Percentiles rank a stretch among this genome's conserved stretches.
Evolutionary conservation across 2,888 invertebrate species (phyloP).

Genomic region (Drosophila neoperkinsi): DNA sequence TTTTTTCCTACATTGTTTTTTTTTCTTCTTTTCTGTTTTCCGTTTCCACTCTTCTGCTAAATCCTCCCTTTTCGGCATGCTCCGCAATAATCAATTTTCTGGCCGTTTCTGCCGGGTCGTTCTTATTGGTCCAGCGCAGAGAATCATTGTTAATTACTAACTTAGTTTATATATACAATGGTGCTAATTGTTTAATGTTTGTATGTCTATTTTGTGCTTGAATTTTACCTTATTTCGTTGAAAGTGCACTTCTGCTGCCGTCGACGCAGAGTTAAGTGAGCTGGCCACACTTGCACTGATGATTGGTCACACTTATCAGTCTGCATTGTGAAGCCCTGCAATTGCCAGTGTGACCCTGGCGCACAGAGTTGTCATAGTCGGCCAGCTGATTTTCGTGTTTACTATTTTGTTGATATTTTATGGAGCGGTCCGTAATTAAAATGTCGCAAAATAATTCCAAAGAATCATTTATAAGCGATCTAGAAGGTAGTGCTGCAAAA

Average conservation of each 20-base stretch:
- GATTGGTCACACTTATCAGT: conserved; percentile 19
- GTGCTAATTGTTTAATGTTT: conserved; percentile 58
- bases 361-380: conserved; percentile 15
- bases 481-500: background rate
- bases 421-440: conserved; percentile 10
- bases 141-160: conserved; percentile 18
- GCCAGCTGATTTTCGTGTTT: conserved; percentile 46
- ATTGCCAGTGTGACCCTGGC: conserved; percentile 15
- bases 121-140: conserved; percentile 21
- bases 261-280: conserved; percentile 42
- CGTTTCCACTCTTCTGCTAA: conserved; percentile 45
- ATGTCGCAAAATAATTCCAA: conserved; percentile 44
- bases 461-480: background rate
- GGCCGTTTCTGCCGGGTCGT: conserved; percentile 12
- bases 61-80: conserved; percentile 79
- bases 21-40: conserved; percentile 27
- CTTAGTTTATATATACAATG: conserved; percentile 19
- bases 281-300: conserved; percentile 42
- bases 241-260: conserved; percentile 69
- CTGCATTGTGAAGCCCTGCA: conserved; percentile 15
- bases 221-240: conserved; percentile 79
- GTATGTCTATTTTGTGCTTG: conserved; percentile 39
- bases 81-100: conserved; percentile 77
- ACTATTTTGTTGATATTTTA: background rate
- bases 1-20: conserved; percentile 55